Percentiles rank a stretch among this genome's conserved stretches.
Evolutionary conservation across 1,140 invertebrate genomes (phyloP).

Genomic region (Caenorhabditis latens): DNA sequence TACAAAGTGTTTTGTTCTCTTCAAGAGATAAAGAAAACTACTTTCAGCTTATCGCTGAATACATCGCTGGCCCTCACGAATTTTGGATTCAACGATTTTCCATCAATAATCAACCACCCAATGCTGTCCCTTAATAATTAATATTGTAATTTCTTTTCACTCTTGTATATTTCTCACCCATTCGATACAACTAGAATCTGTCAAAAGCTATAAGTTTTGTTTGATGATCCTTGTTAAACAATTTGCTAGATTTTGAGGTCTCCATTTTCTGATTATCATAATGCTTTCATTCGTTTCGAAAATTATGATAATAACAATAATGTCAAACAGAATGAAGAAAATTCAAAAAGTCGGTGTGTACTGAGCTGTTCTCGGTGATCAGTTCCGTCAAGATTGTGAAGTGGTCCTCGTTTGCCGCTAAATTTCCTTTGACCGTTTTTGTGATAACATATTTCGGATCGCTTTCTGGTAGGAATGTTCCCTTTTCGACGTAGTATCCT

Average conservation of each 20-base stretch:
- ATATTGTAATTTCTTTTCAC: conserved; percentile 8
- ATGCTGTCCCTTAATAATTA: not conserved
- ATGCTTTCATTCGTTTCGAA: not conserved
- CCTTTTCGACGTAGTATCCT: conserved; percentile 91
- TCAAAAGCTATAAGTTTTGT: not conserved
- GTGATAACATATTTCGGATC: conserved; percentile 89
- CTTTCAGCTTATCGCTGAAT: conserved; percentile 5
- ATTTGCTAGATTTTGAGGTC: conserved; percentile 37
- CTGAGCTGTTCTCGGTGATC: not conserved
- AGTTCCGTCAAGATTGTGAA: conserved; percentile 9
- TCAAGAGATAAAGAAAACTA: not conserved
- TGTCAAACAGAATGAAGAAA: conserved; percentile 15
- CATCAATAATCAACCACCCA: not conserved
- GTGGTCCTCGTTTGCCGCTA: conserved; percentile 79
- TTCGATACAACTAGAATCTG: not conserved
- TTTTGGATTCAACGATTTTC: conserved; percentile 15
- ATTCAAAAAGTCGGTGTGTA: not conserved
- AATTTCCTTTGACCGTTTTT: conserved; percentile 87
- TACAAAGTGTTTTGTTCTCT: no score
- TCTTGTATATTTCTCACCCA: not conserved
- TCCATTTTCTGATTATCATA: not conserved
- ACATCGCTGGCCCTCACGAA: not conserved
- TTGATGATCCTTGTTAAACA: conserved; percentile 8
- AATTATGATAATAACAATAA: not conserved
- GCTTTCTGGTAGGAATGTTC: conserved; percentile 81